Evolutionary conservation across 2,113 vertebrate genomes (phyloP).

Genomic region (Cyanocitta stelleri): DNA sequence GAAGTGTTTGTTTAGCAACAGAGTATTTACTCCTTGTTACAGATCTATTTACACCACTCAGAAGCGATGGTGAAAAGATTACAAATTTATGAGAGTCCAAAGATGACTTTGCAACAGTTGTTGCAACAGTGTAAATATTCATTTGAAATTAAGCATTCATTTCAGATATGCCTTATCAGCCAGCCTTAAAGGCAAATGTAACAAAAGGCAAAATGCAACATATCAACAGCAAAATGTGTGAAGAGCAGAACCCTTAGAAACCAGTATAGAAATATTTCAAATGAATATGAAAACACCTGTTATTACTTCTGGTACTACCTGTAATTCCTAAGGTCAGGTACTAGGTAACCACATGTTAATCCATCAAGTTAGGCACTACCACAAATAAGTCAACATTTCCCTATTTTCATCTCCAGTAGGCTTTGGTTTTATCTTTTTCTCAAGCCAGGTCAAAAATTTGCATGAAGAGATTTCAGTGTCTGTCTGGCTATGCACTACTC

Average conservation of each 20-base stretch:
- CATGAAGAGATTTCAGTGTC: background rate
- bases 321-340: background rate
- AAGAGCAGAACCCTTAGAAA: background rate
- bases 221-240: background rate
- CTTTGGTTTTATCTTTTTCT: constrained; percentile 15
- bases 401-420: background rate
- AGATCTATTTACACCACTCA: background rate
- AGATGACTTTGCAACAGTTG: background rate
- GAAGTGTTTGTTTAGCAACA: background rate
- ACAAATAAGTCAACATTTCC: background rate
- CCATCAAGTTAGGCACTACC: background rate
- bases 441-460: background rate
- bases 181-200: background rate
- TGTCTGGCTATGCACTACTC: background rate
- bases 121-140: background rate
- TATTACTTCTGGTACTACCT: background rate
- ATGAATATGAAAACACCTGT: background rate
- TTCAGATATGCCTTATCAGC: background rate
- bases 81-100: constrained; percentile 10
- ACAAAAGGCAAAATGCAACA: background rate
- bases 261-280: background rate
- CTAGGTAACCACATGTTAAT: background rate
- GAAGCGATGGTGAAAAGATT: background rate
- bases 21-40: background rate
- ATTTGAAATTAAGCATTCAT: background rate